A percentile compares a stretch with the other conserved stretches of the same genome.
Conservation (phyloP, 1,140 invertebrate species). For the Trichomalopsis sarcophagae region DNA sequence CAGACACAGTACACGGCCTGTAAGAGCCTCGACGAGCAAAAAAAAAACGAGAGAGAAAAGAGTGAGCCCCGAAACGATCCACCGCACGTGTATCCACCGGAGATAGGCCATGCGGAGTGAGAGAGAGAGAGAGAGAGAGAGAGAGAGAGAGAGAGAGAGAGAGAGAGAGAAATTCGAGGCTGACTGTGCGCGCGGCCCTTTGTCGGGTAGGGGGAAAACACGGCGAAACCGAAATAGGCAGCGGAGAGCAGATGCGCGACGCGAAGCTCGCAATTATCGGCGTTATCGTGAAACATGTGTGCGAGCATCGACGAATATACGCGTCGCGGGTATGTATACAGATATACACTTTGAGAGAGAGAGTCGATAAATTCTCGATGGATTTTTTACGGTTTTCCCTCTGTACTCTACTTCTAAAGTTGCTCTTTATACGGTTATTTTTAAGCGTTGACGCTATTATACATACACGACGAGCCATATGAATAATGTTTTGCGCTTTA, state of each 20-base stretch:
- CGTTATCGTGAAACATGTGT: not conserved
- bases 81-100: too few relatives aligned
- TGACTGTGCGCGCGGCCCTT: too few relatives aligned
- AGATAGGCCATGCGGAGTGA: too few relatives aligned
- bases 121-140: not conserved
- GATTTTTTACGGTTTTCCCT: constrained; percentile 12
- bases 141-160: too few relatives aligned
- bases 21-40: not conserved
- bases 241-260: not conserved
- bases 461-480: too few relatives aligned
- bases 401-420: not conserved
- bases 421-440: not conserved
- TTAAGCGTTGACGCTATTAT: not conserved
- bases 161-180: not conserved
- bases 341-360: not conserved
- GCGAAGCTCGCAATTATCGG: not conserved
- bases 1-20: too few relatives aligned
- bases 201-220: not conserved
- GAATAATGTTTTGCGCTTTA: too few relatives aligned
- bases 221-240: not conserved
- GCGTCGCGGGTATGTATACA: too few relatives aligned
- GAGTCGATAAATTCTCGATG: constrained; percentile 6
- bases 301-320: too few relatives aligned
- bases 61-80: not conserved
- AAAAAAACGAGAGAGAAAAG: not conserved